These are phyloP conservation scores for Idaea aversata DNA, from an alignment of 2,888 invertebrate species.

Conservation along the genomic window DNA sequence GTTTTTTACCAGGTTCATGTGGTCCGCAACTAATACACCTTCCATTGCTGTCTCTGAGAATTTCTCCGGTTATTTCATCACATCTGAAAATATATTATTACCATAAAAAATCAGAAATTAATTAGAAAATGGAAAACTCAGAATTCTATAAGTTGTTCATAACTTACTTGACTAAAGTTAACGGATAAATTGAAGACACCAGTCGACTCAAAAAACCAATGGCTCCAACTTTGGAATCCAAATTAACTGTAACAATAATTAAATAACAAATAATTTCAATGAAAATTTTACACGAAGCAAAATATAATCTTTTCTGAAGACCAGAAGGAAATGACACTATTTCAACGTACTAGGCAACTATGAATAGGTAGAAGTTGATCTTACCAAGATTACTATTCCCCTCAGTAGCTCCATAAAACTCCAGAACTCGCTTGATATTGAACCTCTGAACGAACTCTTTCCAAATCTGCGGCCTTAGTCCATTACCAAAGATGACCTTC, in stretches of 20 bases:
- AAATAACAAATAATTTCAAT: too few species aligned
- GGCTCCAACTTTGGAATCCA: conserved; percentile 92
- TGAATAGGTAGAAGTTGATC: conserved; percentile 19
- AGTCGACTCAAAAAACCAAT: conserved; percentile 92
- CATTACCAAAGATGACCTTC: conserved; percentile 94
- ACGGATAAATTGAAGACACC: conserved; percentile 68
- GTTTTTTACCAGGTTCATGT: conserved; percentile 88
- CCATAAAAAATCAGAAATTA: background rate
- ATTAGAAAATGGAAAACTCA: background rate
- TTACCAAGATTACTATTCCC: conserved; percentile 95
- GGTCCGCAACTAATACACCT: conserved; percentile 89
- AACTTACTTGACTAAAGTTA: conserved; percentile 69
- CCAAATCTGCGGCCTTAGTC: conserved; percentile 96
- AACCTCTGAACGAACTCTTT: conserved; percentile 87
- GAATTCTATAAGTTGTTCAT: background rate
- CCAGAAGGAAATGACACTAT: background rate
- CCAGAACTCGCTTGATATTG: conserved; percentile 87
- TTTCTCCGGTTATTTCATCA: conserved; percentile 89
- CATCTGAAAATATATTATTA: conserved; percentile 53
- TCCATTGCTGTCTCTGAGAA: conserved; percentile 85
- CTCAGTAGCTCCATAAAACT: conserved; percentile 98
- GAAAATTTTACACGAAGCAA: conserved; percentile 7
- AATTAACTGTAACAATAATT: conserved; percentile 85
- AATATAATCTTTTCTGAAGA: conserved; percentile 5
- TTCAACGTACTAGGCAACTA: background rate